Conservation (phyloP, 2,113 vertebrate genomes). For the Austrofundulus limnaeus region DNA sequence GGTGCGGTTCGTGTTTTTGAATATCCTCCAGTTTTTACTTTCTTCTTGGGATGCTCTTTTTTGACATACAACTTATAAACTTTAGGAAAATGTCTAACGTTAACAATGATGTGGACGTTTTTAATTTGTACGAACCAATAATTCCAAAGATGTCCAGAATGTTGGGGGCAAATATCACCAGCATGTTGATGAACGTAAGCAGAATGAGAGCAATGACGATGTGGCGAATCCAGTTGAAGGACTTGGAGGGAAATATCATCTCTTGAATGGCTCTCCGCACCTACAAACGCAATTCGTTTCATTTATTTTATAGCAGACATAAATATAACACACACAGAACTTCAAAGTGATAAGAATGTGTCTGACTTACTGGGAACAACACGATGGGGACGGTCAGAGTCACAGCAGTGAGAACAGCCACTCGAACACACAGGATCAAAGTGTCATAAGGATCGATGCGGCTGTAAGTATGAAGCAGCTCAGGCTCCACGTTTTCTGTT, state of each 20-base stretch:
- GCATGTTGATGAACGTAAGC: constrained; percentile 89
- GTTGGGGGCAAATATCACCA: constrained; percentile 97
- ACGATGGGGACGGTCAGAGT: constrained; percentile 96
- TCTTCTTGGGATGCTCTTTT: background rate
- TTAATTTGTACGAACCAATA: constrained; percentile 83
- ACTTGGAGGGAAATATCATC: constrained; percentile 89
- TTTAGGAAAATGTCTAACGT: background rate
- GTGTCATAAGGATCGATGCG: constrained; percentile 89
- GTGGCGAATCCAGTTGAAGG: constrained; percentile 93
- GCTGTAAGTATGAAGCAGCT: constrained; percentile 95
- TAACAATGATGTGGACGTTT: background rate
- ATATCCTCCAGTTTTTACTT: no score
- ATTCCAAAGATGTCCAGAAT: constrained; percentile 96
- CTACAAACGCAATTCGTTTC: constrained; percentile 61
- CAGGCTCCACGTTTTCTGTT: constrained; percentile 86
- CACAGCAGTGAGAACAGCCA: constrained; percentile 94
- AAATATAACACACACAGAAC: background rate
- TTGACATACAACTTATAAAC: background rate
- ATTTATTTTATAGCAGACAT: background rate
- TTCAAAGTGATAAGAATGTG: background rate
- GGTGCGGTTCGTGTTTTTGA: no score
- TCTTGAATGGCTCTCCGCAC: constrained; percentile 95
- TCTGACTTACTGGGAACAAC: constrained; percentile 89
- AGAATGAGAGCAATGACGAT: constrained; percentile 82
- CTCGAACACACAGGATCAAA: constrained; percentile 92